phyloP scores from a whole-genome alignment of 2,113 vertebrate genomes.

The Rhabdornis inornatus region DNA sequence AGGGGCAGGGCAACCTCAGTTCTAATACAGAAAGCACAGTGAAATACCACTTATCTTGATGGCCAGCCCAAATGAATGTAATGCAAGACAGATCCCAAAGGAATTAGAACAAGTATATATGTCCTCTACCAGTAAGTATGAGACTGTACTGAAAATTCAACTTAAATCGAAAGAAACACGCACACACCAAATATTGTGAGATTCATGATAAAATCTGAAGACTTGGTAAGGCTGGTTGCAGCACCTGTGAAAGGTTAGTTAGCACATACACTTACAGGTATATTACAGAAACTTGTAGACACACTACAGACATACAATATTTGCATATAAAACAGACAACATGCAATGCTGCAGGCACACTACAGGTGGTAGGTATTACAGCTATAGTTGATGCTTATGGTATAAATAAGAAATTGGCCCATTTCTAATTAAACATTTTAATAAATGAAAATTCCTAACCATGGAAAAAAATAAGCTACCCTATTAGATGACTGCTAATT shows the following conservation, averaged over 20 bases:
- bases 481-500: background rate
- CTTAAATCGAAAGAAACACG: background rate
- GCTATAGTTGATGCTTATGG: background rate
- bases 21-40: background rate
- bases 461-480: background rate
- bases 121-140: background rate
- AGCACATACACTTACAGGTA: conserved; percentile 63
- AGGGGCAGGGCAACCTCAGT: background rate
- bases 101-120: background rate
- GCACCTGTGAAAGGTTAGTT: conserved; percentile 71
- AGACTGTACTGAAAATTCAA: conserved; percentile 2
- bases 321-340: conserved; percentile 52
- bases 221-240: background rate
- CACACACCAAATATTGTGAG: background rate
- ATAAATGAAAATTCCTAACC: background rate
- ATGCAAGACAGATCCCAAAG: background rate
- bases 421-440: background rate
- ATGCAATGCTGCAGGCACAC: conserved; percentile 68
- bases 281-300: conserved; percentile 47
- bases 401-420: background rate
- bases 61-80: background rate
- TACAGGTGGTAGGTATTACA: conserved; percentile 54
- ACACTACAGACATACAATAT: conserved; percentile 43
- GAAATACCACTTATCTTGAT: background rate
- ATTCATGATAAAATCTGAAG: background rate